Conservation (phyloP, 2,888 invertebrate genomes). For the Phalangium opilio region DNA sequence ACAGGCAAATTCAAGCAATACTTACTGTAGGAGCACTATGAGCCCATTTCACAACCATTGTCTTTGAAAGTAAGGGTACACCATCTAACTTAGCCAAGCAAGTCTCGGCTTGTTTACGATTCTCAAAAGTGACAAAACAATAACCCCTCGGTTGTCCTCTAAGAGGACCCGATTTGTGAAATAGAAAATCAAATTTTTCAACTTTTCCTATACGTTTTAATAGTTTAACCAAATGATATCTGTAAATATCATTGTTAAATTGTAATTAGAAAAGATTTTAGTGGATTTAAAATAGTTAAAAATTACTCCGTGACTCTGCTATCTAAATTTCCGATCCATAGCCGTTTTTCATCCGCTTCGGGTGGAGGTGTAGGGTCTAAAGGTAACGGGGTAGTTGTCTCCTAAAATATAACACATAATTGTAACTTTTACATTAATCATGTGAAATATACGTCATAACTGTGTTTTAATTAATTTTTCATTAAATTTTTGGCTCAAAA, state of each 20-base stretch:
- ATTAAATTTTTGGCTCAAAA: too few relatives aligned
- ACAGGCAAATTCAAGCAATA: neutral
- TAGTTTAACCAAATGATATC: conserved; percentile 77
- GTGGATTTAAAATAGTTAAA: too few relatives aligned
- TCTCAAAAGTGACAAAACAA: conserved; percentile 71
- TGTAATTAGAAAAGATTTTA: too few relatives aligned
- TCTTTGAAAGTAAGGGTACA: conserved; percentile 52
- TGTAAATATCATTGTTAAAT: too few relatives aligned
- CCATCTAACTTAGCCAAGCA: conserved; percentile 61
- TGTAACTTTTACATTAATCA: too few relatives aligned
- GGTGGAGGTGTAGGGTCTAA: conserved; percentile 22
- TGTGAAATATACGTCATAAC: too few relatives aligned
- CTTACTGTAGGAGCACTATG: conserved; percentile 15
- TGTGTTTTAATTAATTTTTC: too few relatives aligned
- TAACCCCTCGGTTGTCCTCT: conserved; percentile 81
- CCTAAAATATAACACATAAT: conserved; percentile 9
- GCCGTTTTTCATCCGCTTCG: conserved; percentile 45
- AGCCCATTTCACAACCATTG: conserved; percentile 47
- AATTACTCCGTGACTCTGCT: conserved; percentile 86
- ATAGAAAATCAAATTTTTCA: conserved; percentile 89
- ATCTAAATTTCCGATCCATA: conserved; percentile 89
- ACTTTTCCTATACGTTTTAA: conserved; percentile 84
- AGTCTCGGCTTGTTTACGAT: conserved; percentile 48
- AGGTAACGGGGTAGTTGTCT: conserved; percentile 18
- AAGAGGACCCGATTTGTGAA: conserved; percentile 77